Percentiles rank a stretch among this genome's conserved stretches.
phyloP scores from a whole-genome alignment of 2,888 invertebrate genomes.

The Chrysolina haemoptera region DNA sequence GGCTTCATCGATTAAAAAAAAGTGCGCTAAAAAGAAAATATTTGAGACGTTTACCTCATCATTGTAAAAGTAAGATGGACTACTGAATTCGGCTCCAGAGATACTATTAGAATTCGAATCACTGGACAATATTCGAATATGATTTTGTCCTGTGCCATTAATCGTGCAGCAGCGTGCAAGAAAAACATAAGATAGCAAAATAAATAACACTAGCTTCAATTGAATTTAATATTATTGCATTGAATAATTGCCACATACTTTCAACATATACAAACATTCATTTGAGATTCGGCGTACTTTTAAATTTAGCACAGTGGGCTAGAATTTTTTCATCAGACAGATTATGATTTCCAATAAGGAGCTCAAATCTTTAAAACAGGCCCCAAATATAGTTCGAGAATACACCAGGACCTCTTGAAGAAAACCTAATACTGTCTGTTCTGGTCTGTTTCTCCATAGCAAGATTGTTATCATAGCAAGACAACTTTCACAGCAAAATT shows the following conservation, averaged over 20 bases:
- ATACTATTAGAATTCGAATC: constrained; percentile 49
- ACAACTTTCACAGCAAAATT: too few species aligned
- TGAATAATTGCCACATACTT: too few species aligned
- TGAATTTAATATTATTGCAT: not conserved
- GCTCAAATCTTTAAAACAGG: too few species aligned
- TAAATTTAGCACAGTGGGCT: too few species aligned
- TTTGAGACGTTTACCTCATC: constrained; percentile 45
- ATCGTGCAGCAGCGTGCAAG: constrained; percentile 63
- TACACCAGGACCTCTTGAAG: too few species aligned
- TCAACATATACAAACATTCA: not conserved
- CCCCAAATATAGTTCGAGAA: too few species aligned
- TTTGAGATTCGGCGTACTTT: too few species aligned
- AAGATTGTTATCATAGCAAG: too few species aligned
- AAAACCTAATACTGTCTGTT: too few species aligned
- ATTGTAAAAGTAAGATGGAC: constrained; percentile 37
- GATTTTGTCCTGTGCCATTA: constrained; percentile 62
- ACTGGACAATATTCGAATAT: constrained; percentile 56
- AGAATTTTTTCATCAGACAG: too few species aligned
- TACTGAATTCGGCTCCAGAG: constrained; percentile 44
- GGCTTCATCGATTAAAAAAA: not conserved
- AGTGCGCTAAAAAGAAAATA: constrained; percentile 6
- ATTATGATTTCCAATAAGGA: too few species aligned
- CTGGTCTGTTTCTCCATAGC: too few species aligned
- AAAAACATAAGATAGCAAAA: constrained; percentile 43
- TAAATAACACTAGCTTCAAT: constrained; percentile 20